Base-by-base conservation (phyloP, 2,888 invertebrate genomes). In the Halictus quadricinctus region DNA sequence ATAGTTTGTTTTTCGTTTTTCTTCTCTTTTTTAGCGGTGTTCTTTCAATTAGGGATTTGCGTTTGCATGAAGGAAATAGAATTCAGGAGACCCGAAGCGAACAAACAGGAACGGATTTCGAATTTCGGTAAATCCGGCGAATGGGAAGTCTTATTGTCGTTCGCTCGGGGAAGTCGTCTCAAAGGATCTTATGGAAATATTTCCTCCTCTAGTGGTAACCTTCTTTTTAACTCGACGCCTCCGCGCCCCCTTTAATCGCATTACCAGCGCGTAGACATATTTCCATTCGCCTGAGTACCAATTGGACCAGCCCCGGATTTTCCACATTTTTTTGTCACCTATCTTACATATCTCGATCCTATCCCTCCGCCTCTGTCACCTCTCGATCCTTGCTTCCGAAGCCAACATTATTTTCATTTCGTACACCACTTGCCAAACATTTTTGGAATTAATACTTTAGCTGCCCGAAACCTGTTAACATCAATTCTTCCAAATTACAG, bases 171-270 rank as follows among this genome's bases (percentile, higher is more conserved):
- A 79, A 79, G 70, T 58, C 85, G 88, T 78, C 90, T 84, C 54
- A 50, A 70, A 74, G 83, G 73, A 87, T 89, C 87, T 90, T 81
- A 87, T 87, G 90, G 90, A 89, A 90, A 89, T 90, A 90, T 89
- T 90, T 90, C 83, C 86, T 81, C 76, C 87, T 78, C 41, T 77
- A 64, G n/a, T 48, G 80, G 18, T 79, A 83, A 89, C 84, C 85
- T 89, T 86, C 90, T 88, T 90, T 84, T 88, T 89, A 86, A 84
- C 89, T 60, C 60, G n/a, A 25, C 64, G 73, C 50, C 46, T 75
- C 29, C 72, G 46, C 50, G 5, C 70, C 76, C 60, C 70, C 88
- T 89, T 89, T 89, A 89, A 89, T 89, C 90, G 90, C 81, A 89
- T 89, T 89, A 90, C 79, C 87, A 54, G 81, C 77, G 80, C 87